Conservation (phyloP, 2,797 vertebrate species). For the Halcyon badia region DNA sequence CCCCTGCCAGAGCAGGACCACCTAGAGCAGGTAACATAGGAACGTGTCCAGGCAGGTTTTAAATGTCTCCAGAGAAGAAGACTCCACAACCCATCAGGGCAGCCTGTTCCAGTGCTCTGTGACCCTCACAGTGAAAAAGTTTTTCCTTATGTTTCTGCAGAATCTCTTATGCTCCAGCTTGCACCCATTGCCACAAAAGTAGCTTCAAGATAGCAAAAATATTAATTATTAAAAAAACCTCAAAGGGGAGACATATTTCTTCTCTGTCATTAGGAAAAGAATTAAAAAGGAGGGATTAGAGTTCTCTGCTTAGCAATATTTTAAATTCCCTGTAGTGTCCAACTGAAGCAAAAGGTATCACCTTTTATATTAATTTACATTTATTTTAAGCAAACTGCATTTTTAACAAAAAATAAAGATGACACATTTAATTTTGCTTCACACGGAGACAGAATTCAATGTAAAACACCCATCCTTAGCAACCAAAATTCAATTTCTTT, state of each 20-base stretch:
- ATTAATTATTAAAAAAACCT: neutral
- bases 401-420: neutral
- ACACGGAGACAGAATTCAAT: neutral
- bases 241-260: neutral
- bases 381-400: neutral
- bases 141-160: too few relatives aligned
- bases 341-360: neutral
- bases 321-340: fast-evolving
- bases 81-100: too few relatives aligned
- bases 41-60: too few relatives aligned
- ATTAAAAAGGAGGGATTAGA: neutral
- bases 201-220: neutral
- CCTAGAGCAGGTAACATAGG: too few relatives aligned
- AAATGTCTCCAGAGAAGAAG: too few relatives aligned
- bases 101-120: too few relatives aligned
- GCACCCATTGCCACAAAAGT: neutral
- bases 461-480: neutral
- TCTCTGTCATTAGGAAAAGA: neutral
- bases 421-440: neutral
- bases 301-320: neutral
- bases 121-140: too few relatives aligned
- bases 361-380: neutral
- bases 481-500: neutral
- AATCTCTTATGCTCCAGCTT: too few relatives aligned
- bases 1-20: too few relatives aligned